A percentile compares a stretch with the other conserved stretches of the same genome.
Evolutionary conservation across 2,888 invertebrate species (phyloP).

Genomic region (Pseudoips prasinana): DNA sequence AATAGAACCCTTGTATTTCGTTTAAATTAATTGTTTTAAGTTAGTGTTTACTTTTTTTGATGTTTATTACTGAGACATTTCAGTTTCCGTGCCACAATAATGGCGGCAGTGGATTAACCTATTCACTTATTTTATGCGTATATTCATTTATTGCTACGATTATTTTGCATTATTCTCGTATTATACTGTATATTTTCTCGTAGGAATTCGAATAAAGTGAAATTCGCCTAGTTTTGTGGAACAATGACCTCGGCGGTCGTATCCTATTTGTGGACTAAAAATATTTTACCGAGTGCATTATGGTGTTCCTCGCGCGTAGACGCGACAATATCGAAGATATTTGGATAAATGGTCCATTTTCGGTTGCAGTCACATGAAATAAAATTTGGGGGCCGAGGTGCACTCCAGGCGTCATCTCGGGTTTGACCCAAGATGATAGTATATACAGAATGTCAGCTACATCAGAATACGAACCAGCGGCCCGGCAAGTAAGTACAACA

Average conservation of each 20-base stretch:
- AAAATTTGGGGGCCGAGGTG: conserved; percentile 70
- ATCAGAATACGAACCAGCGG: conserved; percentile 77
- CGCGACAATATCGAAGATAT: conserved; percentile 57
- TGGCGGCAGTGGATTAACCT: conserved; percentile 81
- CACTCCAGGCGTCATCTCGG: conserved; percentile 77
- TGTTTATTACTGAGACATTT: conserved; percentile 75
- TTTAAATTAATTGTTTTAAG: conserved; percentile 42
- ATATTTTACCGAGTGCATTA: conserved; percentile 71
- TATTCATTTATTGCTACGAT: conserved; percentile 39
- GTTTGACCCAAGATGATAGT: conserved; percentile 80
- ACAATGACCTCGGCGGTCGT: conserved; percentile 76
- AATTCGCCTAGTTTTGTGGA: conserved; percentile 64
- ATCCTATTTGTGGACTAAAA: conserved; percentile 74
- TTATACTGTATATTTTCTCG: conserved; percentile 61
- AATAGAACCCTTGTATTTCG: conserved; percentile 22
- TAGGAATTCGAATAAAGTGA: conserved; percentile 62
- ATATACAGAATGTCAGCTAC: conserved; percentile 79
- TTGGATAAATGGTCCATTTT: conserved; percentile 72
- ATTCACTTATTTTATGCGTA: conserved; percentile 62
- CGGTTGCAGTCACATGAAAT: conserved; percentile 78
- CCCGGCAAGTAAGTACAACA: conserved; percentile 75
- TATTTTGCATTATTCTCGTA: conserved; percentile 46
- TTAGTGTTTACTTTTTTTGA: conserved; percentile 79
- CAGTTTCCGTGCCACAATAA: conserved; percentile 79
- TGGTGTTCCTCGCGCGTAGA: conserved; percentile 55